Evolutionary conservation across 2,888 invertebrate species (phyloP).

Genomic region (Steinernema carpocapsae): DNA sequence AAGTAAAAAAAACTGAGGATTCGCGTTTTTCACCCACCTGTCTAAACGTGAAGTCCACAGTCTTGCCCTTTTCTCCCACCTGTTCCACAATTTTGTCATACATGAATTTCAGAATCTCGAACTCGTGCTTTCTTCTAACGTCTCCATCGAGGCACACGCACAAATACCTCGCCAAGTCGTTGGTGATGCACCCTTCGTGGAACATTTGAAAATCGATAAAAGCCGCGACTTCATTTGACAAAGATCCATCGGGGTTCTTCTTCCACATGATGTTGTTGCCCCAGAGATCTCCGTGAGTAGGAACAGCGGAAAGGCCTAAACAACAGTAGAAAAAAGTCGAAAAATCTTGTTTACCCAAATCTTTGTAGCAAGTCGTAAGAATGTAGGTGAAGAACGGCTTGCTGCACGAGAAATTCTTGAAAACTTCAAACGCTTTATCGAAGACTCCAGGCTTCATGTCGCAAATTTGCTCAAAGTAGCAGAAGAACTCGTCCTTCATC

Average conservation of each 20-base stretch:
- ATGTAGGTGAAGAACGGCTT: neutral
- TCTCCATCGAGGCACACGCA: neutral
- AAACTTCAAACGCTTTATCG: neutral
- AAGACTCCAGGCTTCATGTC: neutral
- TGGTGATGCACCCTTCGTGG: slow-evolving; percentile 31
- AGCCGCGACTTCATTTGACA: slow-evolving; percentile 29
- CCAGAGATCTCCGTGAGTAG: slow-evolving; percentile 31
- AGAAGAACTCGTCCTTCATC: neutral
- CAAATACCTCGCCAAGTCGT: slow-evolving; percentile 16
- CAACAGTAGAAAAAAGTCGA: neutral
- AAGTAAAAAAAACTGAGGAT: neutral
- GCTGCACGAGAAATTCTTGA: neutral
- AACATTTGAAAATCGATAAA: slow-evolving; percentile 34
- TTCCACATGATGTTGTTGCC: slow-evolving; percentile 33
- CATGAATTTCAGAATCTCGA: neutral
- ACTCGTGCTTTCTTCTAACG: neutral
- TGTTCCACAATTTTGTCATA: neutral
- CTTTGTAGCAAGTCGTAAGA: neutral
- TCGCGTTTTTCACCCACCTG: neutral
- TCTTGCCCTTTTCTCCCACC: neutral
- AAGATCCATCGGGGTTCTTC: slow-evolving; percentile 28
- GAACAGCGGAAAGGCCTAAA: slow-evolving; percentile 24
- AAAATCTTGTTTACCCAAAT: neutral
- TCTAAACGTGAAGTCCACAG: slow-evolving; percentile 4
- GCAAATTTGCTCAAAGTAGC: neutral